Evolutionary conservation across 2,797 vertebrate species (phyloP).

Genomic region (Aythya fuligula): DNA sequence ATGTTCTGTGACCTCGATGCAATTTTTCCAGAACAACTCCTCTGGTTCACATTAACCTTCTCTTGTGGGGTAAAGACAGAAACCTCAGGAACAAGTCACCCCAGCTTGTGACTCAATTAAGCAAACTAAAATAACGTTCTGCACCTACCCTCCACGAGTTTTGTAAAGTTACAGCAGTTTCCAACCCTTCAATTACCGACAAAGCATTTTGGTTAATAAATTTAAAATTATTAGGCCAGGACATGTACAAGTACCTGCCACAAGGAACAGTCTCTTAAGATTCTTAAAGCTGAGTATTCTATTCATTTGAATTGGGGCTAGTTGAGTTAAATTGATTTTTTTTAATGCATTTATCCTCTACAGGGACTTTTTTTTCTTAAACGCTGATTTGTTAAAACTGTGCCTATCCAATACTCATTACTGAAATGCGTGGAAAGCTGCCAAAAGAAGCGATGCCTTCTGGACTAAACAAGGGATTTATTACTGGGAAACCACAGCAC

Average conservation of each 20-base stretch:
- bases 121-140: not conserved
- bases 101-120: not conserved
- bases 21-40: not conserved
- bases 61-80: not conserved
- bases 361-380: not conserved
- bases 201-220: not conserved
- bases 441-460: slow-evolving; percentile 60
- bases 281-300: slow-evolving; percentile 15
- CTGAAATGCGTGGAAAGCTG: slow-evolving; percentile 60
- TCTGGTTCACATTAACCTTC: not conserved
- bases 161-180: not conserved
- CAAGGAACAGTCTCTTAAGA: not conserved
- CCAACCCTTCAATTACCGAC: not conserved
- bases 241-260: not conserved
- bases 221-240: not conserved
- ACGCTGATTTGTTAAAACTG: slow-evolving; percentile 62
- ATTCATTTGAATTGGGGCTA: slow-evolving; percentile 33
- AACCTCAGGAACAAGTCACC: not conserved
- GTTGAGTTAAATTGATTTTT: slow-evolving; percentile 66
- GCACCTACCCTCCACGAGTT: accelerated
- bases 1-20: not conserved
- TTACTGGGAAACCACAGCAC: slow-evolving; percentile 62
- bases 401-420: slow-evolving; percentile 67
- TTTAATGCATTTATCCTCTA: slow-evolving; percentile 50
- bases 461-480: slow-evolving; percentile 71